Evolutionary conservation across 2,888 invertebrate genomes (phyloP).

Genomic region (Drosophila testacea): DNA sequence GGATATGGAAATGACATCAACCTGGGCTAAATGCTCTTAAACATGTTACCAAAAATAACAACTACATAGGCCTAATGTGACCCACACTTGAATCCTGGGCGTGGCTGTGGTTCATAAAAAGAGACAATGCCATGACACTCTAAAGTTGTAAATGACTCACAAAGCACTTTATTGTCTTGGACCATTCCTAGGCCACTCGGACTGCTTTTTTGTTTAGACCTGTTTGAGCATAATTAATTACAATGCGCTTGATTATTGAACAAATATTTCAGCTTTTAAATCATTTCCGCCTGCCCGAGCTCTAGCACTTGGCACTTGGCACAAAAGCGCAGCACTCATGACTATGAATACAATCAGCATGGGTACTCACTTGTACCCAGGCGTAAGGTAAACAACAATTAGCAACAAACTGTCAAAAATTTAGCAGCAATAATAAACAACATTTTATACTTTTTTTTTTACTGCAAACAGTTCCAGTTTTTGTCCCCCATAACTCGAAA

Average conservation of each 20-base stretch:
- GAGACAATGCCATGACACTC: constrained; percentile 54
- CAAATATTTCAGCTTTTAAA: constrained; percentile 45
- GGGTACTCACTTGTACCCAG: constrained; percentile 12
- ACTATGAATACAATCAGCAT: constrained; percentile 25
- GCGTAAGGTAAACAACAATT: constrained; percentile 49
- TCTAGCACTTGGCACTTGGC: constrained; percentile 2
- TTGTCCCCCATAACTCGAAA: constrained; percentile 29
- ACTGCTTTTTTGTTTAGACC: constrained; percentile 9
- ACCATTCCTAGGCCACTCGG: constrained; percentile 20
- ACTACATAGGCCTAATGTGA: constrained; percentile 16
- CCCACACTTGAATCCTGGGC: constrained; percentile 58
- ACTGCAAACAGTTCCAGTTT: constrained; percentile 44
- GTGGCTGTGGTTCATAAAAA: constrained; percentile 34
- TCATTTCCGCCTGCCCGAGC: constrained; percentile 57
- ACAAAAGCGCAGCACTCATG: constrained; percentile 55
- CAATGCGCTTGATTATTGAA: constrained; percentile 40
- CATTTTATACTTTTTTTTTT: constrained; percentile 1
- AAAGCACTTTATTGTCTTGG: constrained; percentile 59
- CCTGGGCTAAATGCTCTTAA: constrained; percentile 25
- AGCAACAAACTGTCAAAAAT: constrained; percentile 72
- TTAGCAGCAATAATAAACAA: constrained; percentile 34
- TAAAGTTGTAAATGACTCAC: constrained; percentile 47
- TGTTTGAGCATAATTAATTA: constrained; percentile 61
- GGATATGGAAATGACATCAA: constrained; percentile 56
- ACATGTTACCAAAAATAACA: constrained; percentile 26